A percentile compares a stretch with the other conserved stretches of the same genome.
Evolutionary conservation across 64 coral and sea anemone genomes (phyloP).

Genomic region (Montipora foliosa): DNA sequence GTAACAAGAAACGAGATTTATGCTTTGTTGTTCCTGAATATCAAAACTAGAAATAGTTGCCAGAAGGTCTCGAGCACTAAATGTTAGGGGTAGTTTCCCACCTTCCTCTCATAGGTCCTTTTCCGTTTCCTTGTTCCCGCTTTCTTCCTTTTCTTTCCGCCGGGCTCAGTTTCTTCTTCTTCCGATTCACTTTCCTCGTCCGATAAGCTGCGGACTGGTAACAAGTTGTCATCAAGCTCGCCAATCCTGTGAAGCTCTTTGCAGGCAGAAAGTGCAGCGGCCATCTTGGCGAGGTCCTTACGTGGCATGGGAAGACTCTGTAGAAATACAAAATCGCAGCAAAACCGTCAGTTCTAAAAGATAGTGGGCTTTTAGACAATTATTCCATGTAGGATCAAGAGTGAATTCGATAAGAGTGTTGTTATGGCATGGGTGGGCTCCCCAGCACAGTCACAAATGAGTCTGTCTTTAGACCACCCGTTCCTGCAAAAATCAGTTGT

Average conservation of each 20-base stretch:
- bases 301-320: constrained; percentile 83
- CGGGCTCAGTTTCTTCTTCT: constrained; percentile 60
- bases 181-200: constrained; percentile 71
- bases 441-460: too few relatives aligned
- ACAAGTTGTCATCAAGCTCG: constrained; percentile 80
- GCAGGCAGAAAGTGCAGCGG: constrained; percentile 78
- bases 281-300: constrained; percentile 81
- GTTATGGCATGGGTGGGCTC: too few relatives aligned
- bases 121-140: constrained; percentile 85
- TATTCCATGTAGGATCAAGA: too few relatives aligned
- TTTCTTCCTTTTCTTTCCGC: constrained; percentile 51
- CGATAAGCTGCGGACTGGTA: constrained; percentile 67
- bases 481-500: too few relatives aligned
- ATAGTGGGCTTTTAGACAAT: too few relatives aligned
- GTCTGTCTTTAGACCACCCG: too few relatives aligned
- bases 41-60: too few relatives aligned
- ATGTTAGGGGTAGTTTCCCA: neutral
- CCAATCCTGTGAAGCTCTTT: constrained; percentile 53
- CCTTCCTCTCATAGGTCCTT: constrained; percentile 76
- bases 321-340: neutral
- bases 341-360: too few relatives aligned
- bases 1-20: too few relatives aligned
- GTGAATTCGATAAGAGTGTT: too few relatives aligned
- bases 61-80: too few relatives aligned
- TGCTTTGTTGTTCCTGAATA: too few relatives aligned